These are phyloP conservation scores for Tachina fera DNA, from an alignment of 2,888 invertebrate species.

Conservation along the genomic window DNA sequence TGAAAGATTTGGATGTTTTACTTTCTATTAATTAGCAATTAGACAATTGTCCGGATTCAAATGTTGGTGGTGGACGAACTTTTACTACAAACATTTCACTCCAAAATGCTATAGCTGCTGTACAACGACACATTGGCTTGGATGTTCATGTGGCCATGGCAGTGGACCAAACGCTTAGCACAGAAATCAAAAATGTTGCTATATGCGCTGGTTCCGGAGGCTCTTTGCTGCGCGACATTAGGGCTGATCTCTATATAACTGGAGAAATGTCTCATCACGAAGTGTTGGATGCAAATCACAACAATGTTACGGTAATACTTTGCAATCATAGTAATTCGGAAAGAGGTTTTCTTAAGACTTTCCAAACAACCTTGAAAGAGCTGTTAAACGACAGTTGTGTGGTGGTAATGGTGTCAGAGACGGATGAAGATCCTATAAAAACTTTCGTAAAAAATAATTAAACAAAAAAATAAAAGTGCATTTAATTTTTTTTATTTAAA, in stretches of 20 bases:
- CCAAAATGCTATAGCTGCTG: constrained; percentile 85
- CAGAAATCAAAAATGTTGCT: constrained; percentile 87
- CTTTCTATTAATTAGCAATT: constrained; percentile 47
- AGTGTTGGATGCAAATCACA: constrained; percentile 92
- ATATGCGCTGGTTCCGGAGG: constrained; percentile 96
- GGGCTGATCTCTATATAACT: constrained; percentile 92
- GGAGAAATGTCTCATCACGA: constrained; percentile 98
- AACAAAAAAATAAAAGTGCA: constrained; percentile 22
- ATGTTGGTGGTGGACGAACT: constrained; percentile 85
- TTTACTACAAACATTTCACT: constrained; percentile 85
- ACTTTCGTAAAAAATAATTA: constrained; percentile 81
- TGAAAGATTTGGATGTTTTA: neutral
- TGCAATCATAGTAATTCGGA: constrained; percentile 98
- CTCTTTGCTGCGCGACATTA: constrained; percentile 88
- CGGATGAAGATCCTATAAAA: constrained; percentile 90
- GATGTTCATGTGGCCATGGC: constrained; percentile 90
- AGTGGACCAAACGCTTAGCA: constrained; percentile 80
- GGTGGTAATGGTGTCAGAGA: constrained; percentile 88
- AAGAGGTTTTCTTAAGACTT: constrained; percentile 90
- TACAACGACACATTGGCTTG: constrained; percentile 87
- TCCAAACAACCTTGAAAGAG: constrained; percentile 83
- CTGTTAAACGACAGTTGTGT: constrained; percentile 82
- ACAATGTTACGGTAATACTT: constrained; percentile 90
- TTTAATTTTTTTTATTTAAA: constrained; percentile 48
- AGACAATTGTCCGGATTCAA: constrained; percentile 34